Conservation (phyloP, 2,113 vertebrate genomes). For the Sminthopsis crassicaudata region DNA sequence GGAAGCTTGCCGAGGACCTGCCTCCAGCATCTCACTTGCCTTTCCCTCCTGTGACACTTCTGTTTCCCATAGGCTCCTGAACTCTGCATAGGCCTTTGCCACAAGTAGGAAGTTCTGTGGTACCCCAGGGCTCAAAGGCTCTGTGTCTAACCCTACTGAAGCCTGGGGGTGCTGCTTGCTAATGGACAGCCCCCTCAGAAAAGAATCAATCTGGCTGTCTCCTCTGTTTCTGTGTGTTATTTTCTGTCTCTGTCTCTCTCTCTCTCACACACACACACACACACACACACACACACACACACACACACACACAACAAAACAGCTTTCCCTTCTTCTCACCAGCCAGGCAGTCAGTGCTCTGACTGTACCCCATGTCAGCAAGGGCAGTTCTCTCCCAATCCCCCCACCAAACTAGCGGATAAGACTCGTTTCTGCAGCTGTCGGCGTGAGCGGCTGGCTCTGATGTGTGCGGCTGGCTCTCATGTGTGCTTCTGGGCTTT, state of each 20-base stretch:
- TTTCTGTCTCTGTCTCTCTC: too few relatives aligned
- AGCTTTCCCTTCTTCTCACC: constrained; percentile 2
- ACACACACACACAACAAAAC: constrained; percentile 34
- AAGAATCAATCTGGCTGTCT: background rate
- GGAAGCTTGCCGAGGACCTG: background rate
- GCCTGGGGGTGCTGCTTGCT: constrained; percentile 9
- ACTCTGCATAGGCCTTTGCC: constrained; percentile 26
- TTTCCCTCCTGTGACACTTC: background rate
- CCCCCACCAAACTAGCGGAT: background rate
- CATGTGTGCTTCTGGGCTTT: background rate
- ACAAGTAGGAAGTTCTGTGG: background rate
- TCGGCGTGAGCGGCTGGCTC: constrained; percentile 38
- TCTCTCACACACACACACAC: too few relatives aligned
- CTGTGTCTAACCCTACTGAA: background rate
- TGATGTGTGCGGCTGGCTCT: constrained; percentile 22
- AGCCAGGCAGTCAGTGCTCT: background rate
- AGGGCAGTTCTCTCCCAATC: constrained; percentile 8
- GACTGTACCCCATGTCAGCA: constrained; percentile 2
- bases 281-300: too few relatives aligned
- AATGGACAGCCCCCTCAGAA: background rate
- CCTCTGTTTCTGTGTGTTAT: too few relatives aligned
- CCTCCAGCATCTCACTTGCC: background rate
- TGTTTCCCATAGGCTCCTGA: background rate
- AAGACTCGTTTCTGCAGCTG: too few relatives aligned
- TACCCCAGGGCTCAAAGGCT: background rate